Base-by-base conservation (phyloP, 2,797 vertebrate genomes). In the Sebastes melanostomus region DNA sequence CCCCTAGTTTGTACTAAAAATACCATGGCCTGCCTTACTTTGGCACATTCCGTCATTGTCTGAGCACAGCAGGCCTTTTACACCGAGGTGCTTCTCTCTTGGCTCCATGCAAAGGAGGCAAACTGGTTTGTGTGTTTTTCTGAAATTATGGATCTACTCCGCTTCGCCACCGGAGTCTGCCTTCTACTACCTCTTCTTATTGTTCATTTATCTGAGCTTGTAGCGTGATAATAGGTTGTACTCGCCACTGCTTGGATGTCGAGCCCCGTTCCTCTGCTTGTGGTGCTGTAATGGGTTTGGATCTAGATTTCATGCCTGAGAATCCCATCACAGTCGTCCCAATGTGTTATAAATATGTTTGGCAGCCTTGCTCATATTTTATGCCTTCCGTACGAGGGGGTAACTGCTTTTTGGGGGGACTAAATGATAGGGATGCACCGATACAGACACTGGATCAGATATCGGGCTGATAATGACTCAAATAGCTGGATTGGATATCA, bases 1-100 rank as follows among this genome's bases (percentile, higher is more conserved):
- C 93, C 91, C 91, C 88, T 69, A 80, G 92, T 93, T 93, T 91
- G 93, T 66, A 91, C 95, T 96, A 96, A 96, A 96, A 96, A 95
- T 95, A 95, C 89, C 92, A 18, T 95, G 95, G 92, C 95, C 95
- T 96, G 94, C 95, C 95, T 95, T 95, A 95, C 94, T 95, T 95
- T 94, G 90, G 86, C 85, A 84, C 87, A 84, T 94, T 93, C 91
- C 85, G 83, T 94, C 91, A 95, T 91, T 92, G 91, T 93, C 92
- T 94, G 79, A 58, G 89, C 93, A 82, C 94, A 93, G 92, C 86
- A 81, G 91, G 94, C 88, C 80, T 82, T 82, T 88, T 68, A 73
- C 85, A n/a, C 74, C 12, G 50, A 88, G 87, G 84, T 85, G 84
- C 82, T 86, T 62, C 77, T 84, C 78, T 38, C 34, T 80, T 42